Evolutionary conservation across 2,797 vertebrate species (phyloP).

Genomic region (Amblyraja radiata): DNA sequence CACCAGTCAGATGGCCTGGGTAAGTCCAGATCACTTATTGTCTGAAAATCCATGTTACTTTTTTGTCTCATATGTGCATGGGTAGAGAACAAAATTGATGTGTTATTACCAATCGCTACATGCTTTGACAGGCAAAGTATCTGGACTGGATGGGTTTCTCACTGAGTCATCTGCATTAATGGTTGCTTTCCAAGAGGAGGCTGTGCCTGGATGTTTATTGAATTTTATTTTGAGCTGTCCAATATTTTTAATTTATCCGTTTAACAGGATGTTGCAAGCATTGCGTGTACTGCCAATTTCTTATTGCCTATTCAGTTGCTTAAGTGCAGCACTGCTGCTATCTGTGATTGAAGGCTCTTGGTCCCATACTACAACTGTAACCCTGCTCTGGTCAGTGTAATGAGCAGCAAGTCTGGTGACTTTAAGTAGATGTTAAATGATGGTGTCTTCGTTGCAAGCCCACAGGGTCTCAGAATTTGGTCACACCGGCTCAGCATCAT

Average conservation of each 20-base stretch:
- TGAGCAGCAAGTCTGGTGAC: neutral
- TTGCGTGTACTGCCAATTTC: too few relatives aligned
- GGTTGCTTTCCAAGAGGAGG: neutral
- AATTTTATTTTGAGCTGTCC: neutral
- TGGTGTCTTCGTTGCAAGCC: too few relatives aligned
- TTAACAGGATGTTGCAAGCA: too few relatives aligned
- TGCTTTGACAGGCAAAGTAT: neutral
- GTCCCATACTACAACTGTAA: neutral
- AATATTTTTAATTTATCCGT: neutral
- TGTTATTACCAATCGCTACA: neutral
- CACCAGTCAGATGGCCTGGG: neutral
- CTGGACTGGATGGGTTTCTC: neutral
- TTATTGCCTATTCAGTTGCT: too few relatives aligned
- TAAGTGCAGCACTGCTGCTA: too few relatives aligned
- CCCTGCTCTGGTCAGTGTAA: neutral
- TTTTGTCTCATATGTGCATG: neutral
- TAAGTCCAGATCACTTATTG: neutral
- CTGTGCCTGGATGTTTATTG: neutral
- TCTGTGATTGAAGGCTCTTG: neutral
- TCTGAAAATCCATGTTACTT: neutral
- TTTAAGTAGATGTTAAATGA: too few relatives aligned
- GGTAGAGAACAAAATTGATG: neutral
- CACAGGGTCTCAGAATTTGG: too few relatives aligned
- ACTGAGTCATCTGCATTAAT: neutral
- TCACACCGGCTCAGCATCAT: too few relatives aligned